These are phyloP conservation scores for Gymnoscelis rufifasciata DNA, from an alignment of 2,888 invertebrate genomes.

Conservation along the genomic window DNA sequence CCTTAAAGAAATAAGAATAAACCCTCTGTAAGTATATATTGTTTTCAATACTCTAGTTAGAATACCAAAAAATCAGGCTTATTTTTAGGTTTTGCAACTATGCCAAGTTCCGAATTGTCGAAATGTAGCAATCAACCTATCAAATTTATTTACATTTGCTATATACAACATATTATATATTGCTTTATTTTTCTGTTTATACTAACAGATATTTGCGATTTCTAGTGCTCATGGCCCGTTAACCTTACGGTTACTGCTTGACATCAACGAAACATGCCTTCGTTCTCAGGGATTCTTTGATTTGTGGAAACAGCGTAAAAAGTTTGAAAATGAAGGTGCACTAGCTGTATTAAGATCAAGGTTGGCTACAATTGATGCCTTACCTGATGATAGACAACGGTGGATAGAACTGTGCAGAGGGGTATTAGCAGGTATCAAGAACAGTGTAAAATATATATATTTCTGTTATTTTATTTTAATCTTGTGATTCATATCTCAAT, in stretches of 20 bases:
- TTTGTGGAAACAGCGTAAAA: constrained; percentile 91
- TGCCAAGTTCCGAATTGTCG: constrained; percentile 7
- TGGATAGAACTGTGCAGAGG: constrained; percentile 84
- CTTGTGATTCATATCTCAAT: not conserved
- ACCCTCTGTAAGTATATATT: constrained; percentile 85
- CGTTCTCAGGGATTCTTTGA: constrained; percentile 95
- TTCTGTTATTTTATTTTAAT: not conserved
- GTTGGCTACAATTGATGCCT: constrained; percentile 83
- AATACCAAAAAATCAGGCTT: constrained; percentile 1
- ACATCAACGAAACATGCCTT: constrained; percentile 94
- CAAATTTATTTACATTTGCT: too few species aligned
- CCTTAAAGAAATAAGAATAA: constrained; percentile 84
- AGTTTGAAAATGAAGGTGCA: constrained; percentile 90
- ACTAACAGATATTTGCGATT: constrained; percentile 36
- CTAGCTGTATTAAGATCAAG: constrained; percentile 83
- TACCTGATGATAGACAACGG: constrained; percentile 77
- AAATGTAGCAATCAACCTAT: too few species aligned
- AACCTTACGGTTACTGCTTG: constrained; percentile 92
- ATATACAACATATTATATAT: too few species aligned
- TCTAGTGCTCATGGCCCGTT: constrained; percentile 86
- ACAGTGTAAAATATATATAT: not conserved
- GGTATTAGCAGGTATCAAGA: constrained; percentile 78
- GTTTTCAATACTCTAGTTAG: not conserved
- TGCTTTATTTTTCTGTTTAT: too few species aligned
- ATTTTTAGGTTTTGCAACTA: constrained; percentile 7